These are phyloP conservation scores for Abramis brama DNA, from an alignment of 2,113 vertebrate species.

Conservation along the genomic window DNA sequence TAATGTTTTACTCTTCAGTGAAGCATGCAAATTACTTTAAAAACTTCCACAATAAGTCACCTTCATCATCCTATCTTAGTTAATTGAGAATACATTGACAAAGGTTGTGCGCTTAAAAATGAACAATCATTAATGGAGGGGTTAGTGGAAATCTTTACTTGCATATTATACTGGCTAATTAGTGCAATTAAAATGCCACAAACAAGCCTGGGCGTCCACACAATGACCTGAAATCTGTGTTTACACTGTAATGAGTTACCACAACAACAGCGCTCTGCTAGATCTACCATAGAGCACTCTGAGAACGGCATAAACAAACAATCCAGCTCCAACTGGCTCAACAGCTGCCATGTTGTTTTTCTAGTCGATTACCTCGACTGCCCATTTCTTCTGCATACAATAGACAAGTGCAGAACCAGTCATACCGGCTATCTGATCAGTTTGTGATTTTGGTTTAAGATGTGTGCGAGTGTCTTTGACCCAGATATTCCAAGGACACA, in stretches of 20 bases:
- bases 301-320: neutral
- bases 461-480: constrained; percentile 19
- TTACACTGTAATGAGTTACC: constrained; percentile 68
- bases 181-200: neutral
- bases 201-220: neutral
- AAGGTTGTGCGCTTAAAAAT: constrained; percentile 2
- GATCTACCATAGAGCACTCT: neutral
- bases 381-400: neutral
- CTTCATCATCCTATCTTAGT: neutral
- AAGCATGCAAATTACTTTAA: neutral
- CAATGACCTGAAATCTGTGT: constrained; percentile 55
- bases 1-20: neutral
- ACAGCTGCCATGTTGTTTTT: constrained; percentile 27
- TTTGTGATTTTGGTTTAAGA: neutral
- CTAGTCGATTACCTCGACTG: constrained; percentile 31
- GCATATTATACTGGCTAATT: constrained; percentile 10
- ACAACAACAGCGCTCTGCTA: constrained; percentile 52
- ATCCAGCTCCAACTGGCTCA: neutral
- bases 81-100: neutral
- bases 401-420: neutral
- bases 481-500: constrained; percentile 46
- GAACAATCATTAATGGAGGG: constrained; percentile 18
- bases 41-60: constrained; percentile 12
- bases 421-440: constrained; percentile 17
- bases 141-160: constrained; percentile 17